Base-by-base conservation (phyloP, 2,797 vertebrate genomes). In the Pipistrellus pygmaeus region DNA sequence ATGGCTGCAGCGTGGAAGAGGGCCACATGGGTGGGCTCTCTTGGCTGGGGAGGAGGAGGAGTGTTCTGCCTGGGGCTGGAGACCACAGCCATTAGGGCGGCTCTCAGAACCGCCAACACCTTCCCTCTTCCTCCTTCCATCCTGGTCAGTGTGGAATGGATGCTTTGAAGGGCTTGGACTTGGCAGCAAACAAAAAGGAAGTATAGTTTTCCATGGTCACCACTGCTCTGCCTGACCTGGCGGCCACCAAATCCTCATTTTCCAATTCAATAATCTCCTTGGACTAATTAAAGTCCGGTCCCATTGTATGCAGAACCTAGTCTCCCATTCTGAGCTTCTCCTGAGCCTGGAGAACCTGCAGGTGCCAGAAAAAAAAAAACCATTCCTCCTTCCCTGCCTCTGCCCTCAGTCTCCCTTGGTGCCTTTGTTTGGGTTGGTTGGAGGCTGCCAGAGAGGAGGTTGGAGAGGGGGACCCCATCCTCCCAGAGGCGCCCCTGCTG, bases 91-190 rank as follows among this genome's bases (percentile, higher is more conserved):
- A 0, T 1, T 48, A 77, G 13, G 75, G 8, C 53, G 3, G 23
- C 53, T 18, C 0, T 1, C 38, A 41, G 38, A 41, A 6, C 38
- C 6, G 38, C 38, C 23, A 0, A 0, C 8, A 57, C 21, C 21
- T 5, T 10, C 51, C 12, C 23, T 5, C 7, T 57, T 38, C 53
- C 23, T 57, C 53, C 32, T 78, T 10, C 38, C 38, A 38, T 38
- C 38, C 38, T 38, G 38, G 38, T 38, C 38, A 38, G 38, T 38
- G 38, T 38, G 44, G 15, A 27, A 38, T 6, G 35, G 51, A 4
- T 38, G 53, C 17, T 57, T 78, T 38, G 48, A 78, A 57, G 38
- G 14, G 41, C 76, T 4, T 25, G 53, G 73, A 38, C 32, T 17
- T 80, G 76, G 14, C 32, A 57, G 14, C 32, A 3, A 27, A 11